A percentile compares a stretch with the other conserved stretches of the same genome.
These are phyloP conservation scores for Halichondria panicea DNA, from an alignment of 37 sponge, comb jelly and placozoan genomes.

Conservation along the genomic window DNA sequence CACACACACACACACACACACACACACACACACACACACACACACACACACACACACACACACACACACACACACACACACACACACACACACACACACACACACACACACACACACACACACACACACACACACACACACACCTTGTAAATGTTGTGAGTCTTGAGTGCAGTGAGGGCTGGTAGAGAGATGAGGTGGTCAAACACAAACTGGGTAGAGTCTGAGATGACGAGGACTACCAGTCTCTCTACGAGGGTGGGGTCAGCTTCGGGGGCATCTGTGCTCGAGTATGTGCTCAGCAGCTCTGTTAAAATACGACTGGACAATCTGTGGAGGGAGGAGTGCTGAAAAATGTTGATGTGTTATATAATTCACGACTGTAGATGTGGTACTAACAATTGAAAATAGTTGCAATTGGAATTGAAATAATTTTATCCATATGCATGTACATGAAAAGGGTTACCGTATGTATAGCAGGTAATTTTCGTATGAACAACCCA, in stretches of 20 bases:
- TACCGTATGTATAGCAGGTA: too few species aligned
- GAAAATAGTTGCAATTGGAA: background rate
- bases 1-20: too few species aligned
- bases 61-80: too few species aligned
- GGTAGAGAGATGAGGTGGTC: slow-evolving; percentile 26
- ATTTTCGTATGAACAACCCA: too few species aligned
- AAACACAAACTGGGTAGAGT: slow-evolving; percentile 41
- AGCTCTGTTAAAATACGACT: slow-evolving; percentile 24
- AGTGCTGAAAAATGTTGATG: background rate
- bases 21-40: too few species aligned
- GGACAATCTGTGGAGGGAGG: slow-evolving; percentile 8
- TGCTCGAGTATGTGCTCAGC: slow-evolving; percentile 21
- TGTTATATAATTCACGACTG: background rate
- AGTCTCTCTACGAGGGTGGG: slow-evolving; percentile 6
- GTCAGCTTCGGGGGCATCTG: slow-evolving; percentile 7
- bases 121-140: too few species aligned
- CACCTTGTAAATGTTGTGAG: slow-evolving; percentile 48
- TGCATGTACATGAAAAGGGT: too few species aligned
- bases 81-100: too few species aligned
- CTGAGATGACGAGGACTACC: slow-evolving; percentile 35
- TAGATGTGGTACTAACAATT: background rate
- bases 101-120: too few species aligned
- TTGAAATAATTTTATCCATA: too few species aligned
- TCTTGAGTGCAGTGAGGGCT: slow-evolving; percentile 25
- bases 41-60: too few species aligned